A percentile compares a stretch with the other conserved stretches of the same genome.
Conservation (phyloP, 2,113 vertebrate genomes). For the Syrrhaptes paradoxus region DNA sequence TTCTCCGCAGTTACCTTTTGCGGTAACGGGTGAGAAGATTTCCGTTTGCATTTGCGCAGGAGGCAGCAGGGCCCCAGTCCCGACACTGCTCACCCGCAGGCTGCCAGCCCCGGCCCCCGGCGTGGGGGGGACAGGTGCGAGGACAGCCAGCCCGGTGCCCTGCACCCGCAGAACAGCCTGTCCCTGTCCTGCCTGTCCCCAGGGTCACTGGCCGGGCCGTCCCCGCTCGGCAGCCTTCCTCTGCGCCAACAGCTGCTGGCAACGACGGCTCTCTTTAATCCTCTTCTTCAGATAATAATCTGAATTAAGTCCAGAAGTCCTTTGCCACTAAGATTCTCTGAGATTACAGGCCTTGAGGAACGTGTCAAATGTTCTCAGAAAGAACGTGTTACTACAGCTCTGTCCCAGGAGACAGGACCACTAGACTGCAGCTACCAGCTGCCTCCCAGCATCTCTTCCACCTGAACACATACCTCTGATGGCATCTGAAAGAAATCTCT, state of each 20-base stretch:
- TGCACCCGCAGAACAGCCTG: rapidly evolving
- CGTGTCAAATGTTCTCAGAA: not conserved
- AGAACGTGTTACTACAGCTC: not conserved
- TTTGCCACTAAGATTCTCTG: not conserved
- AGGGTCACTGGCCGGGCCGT: not conserved
- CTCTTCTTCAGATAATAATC: not conserved
- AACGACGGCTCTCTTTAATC: not conserved
- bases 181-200: not conserved
- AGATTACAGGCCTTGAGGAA: not conserved
- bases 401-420: not conserved
- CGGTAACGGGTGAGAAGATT: rapidly evolving
- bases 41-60: no score
- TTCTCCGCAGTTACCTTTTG: rapidly evolving
- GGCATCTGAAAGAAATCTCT: not conserved
- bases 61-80: not conserved
- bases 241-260: not conserved
- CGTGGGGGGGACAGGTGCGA: no score
- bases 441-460: not conserved
- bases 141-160: not conserved
- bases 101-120: not conserved
- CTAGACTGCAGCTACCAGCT: not conserved
- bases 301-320: not conserved
- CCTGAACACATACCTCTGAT: not conserved
- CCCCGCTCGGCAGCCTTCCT: not conserved
- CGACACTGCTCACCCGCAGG: not conserved